Conservation (phyloP, 2,888 invertebrate genomes). For the Eremobia ochroleuca region DNA sequence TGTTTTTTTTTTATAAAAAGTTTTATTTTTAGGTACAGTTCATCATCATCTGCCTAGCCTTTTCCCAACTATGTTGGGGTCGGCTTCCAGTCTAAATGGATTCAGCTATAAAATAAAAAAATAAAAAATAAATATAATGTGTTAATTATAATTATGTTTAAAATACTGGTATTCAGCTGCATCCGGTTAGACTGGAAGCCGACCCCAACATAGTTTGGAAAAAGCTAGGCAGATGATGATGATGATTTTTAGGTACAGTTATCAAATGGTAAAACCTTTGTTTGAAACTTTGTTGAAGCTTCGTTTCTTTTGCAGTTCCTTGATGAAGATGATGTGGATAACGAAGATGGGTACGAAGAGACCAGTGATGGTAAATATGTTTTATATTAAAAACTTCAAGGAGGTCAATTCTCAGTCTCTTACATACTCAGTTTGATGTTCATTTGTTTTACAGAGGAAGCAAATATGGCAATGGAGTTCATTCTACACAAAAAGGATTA, state of each 20-base stretch:
- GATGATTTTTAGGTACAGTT: neutral
- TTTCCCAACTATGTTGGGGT: too few species aligned
- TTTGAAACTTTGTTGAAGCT: neutral
- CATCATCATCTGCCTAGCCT: too few species aligned
- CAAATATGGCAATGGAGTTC: conserved; percentile 94
- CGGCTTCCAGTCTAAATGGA: too few species aligned
- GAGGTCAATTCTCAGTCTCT: neutral
- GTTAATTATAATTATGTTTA: too few species aligned
- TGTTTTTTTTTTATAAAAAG: too few species aligned
- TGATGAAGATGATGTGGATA: conserved; percentile 76
- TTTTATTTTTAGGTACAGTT: too few species aligned
- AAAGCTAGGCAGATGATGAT: too few species aligned
- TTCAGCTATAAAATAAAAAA: too few species aligned
- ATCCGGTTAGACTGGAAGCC: too few species aligned
- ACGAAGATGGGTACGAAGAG: conserved; percentile 84
- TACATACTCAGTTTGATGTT: neutral
- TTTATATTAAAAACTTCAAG: neutral
- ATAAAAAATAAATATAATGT: too few species aligned
- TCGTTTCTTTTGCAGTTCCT: conserved; percentile 74
- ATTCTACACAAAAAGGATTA: conserved; percentile 96
- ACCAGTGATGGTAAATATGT: conserved; percentile 84
- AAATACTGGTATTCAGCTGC: too few species aligned
- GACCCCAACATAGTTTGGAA: too few species aligned
- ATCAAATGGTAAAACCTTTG: neutral
- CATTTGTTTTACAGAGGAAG: conserved; percentile 84